These are phyloP conservation scores for Meta bourneti DNA, from an alignment of 2,888 invertebrate species.

Conservation along the genomic window DNA sequence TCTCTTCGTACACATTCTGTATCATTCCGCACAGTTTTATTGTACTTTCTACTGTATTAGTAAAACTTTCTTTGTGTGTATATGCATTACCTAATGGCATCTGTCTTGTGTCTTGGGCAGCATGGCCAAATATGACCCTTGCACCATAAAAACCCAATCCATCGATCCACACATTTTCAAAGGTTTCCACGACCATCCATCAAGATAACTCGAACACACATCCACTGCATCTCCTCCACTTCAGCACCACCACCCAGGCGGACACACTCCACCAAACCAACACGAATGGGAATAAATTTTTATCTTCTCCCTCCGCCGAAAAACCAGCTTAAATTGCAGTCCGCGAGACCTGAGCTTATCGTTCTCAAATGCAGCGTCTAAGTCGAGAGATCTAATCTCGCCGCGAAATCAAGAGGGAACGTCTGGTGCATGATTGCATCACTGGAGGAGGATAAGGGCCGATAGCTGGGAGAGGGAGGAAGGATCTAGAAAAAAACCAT, in stretches of 20 bases:
- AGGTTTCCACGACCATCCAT: too few relatives aligned
- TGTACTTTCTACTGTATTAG: too few relatives aligned
- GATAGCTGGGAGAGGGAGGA: background rate
- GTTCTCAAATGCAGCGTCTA: background rate
- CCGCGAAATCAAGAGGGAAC: slow-evolving; percentile 21
- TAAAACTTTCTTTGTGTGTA: too few relatives aligned
- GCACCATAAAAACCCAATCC: too few relatives aligned
- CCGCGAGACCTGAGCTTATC: background rate
- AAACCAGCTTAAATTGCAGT: slow-evolving; percentile 13
- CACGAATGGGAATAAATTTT: slow-evolving; percentile 30
- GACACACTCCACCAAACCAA: background rate
- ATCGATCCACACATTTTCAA: too few relatives aligned
- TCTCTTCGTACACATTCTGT: too few relatives aligned
- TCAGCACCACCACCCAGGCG: background rate
- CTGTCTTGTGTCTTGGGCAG: background rate
- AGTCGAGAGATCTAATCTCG: slow-evolving; percentile 41
- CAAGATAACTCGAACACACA: background rate
- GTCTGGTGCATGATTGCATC: slow-evolving; percentile 48
- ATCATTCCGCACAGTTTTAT: too few relatives aligned
- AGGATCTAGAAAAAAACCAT: background rate
- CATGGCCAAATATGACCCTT: background rate
- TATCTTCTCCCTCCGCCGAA: background rate
- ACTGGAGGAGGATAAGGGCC: slow-evolving; percentile 3
- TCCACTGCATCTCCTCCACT: background rate
- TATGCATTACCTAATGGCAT: too few relatives aligned